Conservation (phyloP, 2,888 invertebrate genomes). For the Andrena dorsata region DNA sequence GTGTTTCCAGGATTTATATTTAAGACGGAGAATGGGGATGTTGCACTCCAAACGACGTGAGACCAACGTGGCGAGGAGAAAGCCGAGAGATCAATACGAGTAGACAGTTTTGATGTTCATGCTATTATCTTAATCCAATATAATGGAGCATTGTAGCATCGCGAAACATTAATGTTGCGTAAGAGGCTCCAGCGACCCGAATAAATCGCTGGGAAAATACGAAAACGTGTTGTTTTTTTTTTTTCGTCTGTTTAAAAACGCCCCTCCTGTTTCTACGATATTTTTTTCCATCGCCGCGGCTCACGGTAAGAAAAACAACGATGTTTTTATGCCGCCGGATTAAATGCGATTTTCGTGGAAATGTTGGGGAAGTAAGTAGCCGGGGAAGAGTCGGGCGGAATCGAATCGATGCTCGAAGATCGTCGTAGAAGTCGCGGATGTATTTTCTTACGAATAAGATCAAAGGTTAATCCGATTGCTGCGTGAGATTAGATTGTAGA, state of each 20-base stretch:
- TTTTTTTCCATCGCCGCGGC: background rate
- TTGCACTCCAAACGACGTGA: background rate
- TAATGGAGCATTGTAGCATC: slow-evolving; percentile 45
- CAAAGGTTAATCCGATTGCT: slow-evolving; percentile 42
- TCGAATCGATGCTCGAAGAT: background rate
- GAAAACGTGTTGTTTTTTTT: slow-evolving; percentile 28
- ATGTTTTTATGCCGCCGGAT: background rate
- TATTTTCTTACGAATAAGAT: slow-evolving; percentile 42
- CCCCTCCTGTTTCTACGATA: slow-evolving; percentile 4
- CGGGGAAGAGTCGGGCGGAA: background rate
- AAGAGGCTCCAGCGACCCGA: background rate
- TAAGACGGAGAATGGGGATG: too few species aligned
- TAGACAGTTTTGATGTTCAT: slow-evolving; percentile 51
- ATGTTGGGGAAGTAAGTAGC: too few species aligned
- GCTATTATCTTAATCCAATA: slow-evolving; percentile 45
- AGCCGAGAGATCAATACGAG: slow-evolving; percentile 26
- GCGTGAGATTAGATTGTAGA: slow-evolving; percentile 37
- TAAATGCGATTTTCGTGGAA: too few species aligned
- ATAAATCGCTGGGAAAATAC: background rate
- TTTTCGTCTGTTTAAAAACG: slow-evolving; percentile 30
- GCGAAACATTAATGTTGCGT: slow-evolving; percentile 36
- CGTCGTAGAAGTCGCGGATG: slow-evolving; percentile 7
- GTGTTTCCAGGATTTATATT: too few species aligned
- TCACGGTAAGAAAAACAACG: background rate
- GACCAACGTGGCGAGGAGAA: background rate